phyloP scores from a whole-genome alignment of 2,113 vertebrate species.

The Astur gentilis region DNA sequence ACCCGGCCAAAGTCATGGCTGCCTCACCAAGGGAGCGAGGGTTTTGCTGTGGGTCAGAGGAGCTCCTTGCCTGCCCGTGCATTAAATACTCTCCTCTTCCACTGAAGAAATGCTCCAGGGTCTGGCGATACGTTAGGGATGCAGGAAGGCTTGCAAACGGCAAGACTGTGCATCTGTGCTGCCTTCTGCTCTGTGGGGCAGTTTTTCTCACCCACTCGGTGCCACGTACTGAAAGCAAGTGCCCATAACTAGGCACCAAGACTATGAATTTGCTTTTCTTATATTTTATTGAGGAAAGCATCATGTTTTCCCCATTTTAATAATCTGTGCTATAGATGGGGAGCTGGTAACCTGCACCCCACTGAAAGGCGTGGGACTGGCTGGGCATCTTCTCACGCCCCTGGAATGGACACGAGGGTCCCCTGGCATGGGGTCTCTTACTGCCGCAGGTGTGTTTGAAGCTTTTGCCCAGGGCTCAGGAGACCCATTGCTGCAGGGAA shows the following conservation, averaged over 20 bases:
- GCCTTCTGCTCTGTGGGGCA: neutral
- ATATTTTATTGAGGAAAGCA: neutral
- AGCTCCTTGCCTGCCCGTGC: too few species aligned
- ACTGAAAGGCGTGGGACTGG: neutral
- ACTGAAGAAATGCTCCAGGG: neutral
- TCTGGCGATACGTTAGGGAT: neutral
- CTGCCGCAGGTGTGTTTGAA: fast-evolving
- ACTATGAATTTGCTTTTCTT: neutral
- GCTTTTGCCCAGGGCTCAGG: neutral
- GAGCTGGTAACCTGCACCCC: neutral
- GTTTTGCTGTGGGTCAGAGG: neutral
- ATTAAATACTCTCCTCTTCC: neutral
- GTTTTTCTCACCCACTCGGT: neutral
- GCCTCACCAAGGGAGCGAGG: neutral
- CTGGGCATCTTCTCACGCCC: fast-evolving
- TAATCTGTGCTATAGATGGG: neutral
- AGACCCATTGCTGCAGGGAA: neutral
- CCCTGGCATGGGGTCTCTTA: fast-evolving
- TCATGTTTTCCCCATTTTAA: neutral
- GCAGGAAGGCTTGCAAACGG: neutral
- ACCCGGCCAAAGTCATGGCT: neutral
- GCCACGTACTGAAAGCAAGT: fast-evolving
- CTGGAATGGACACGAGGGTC: neutral
- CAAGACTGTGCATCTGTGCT: neutral
- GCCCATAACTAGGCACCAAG: neutral